Evolutionary conservation across 2,888 invertebrate genomes (phyloP).

Genomic region (Reticulitermes lucifugus): DNA sequence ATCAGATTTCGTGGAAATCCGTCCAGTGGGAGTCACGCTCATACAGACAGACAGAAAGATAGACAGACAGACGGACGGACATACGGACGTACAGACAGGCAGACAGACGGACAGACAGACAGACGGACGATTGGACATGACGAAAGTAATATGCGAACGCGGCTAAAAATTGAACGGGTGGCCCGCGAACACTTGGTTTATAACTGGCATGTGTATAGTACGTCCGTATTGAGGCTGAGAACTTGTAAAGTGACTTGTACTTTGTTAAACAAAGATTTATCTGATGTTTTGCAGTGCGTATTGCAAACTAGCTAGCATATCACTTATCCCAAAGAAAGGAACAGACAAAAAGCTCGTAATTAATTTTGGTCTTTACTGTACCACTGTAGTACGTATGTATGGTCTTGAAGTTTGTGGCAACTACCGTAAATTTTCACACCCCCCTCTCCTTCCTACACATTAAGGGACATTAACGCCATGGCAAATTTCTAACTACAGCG

Average conservation of each 20-base stretch:
- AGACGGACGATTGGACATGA: too few relatives aligned
- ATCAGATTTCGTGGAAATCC: too few relatives aligned
- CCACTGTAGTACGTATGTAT: constrained; percentile 2
- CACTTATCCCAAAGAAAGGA: neutral
- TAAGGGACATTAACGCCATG: constrained; percentile 46
- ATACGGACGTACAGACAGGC: too few relatives aligned
- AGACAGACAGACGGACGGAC: too few relatives aligned
- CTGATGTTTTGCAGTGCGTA: neutral
- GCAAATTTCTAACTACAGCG: constrained; percentile 39
- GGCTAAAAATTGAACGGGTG: too few relatives aligned
- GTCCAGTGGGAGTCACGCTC: too few relatives aligned
- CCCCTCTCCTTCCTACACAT: constrained; percentile 10
- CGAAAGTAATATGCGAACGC: too few relatives aligned
- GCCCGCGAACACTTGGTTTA: too few relatives aligned
- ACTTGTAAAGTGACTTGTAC: neutral
- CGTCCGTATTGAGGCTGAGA: neutral
- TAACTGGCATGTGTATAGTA: neutral
- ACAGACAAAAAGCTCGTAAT: constrained; percentile 8
- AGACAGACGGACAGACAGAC: too few relatives aligned
- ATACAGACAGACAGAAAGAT: too few relatives aligned
- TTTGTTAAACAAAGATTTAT: neutral
- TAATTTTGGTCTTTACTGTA: constrained; percentile 40
- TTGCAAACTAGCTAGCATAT: neutral
- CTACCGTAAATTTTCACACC: constrained; percentile 43
- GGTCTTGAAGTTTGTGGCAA: constrained; percentile 39